Evolutionary conservation across 2,888 invertebrate species (phyloP), one percentile per base, ranked within the genome.

Genomic region (Octodonta nipae): DNA sequence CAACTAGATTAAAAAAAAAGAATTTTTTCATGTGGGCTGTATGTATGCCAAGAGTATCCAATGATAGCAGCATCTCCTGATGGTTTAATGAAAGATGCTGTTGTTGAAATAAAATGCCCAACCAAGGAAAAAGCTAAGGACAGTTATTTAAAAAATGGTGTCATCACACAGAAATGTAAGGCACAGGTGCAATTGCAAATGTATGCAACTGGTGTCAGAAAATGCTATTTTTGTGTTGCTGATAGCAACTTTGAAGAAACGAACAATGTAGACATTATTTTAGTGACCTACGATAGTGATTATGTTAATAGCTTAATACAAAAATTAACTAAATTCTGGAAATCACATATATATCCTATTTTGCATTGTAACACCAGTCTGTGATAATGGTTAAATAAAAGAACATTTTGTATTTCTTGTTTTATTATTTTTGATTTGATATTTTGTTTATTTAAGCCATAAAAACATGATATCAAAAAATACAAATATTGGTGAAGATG

Each of bases 71-170:
- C 20, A 7, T 20, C 20, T 6, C 20, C 20, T 11, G 43, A 42
- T 38, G 41, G 37, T 8, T 33, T 43, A 7, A 20, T 29, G 26
- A 15, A 42, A 15, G 33, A 41, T 32, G 8, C 5, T 13, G 15
- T 43, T 12, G 16, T 36, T 14, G 43, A 43, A 33, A 42, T 43
- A n/a, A 42, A 43, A 22, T 43, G 41, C 28, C 37, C 36, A 8
- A 33, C 13, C 5, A 32, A 13, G 30, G 32, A 5, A 15, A 40
- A 42, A 28, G 31, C 41, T 5, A 32, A 13, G 15, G 13, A 22
- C 10, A 34, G 29, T 32, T 36, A 36, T 30, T 14, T 38, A 13
- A 32, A 25, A 15, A 27, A 42, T 33, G 28, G 26, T 15, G 35
- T 35, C 32, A 6, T 30, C 11, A 26, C 33, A n/a, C 3, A 41